phyloP scores from a whole-genome alignment of 2,113 vertebrate species.

The Tychaedon coryphoeus region DNA sequence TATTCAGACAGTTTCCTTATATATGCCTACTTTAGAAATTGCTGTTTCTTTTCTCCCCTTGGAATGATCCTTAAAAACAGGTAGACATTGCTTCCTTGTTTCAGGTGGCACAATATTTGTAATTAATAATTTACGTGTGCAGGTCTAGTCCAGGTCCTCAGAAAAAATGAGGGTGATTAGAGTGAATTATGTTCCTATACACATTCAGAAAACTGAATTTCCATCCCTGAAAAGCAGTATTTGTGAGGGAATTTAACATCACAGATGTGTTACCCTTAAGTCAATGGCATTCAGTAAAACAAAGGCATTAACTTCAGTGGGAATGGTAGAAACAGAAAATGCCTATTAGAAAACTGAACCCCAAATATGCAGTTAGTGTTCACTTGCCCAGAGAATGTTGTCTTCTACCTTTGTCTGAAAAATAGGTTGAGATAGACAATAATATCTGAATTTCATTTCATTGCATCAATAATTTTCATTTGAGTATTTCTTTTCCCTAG shows the following conservation, averaged over 20 bases:
- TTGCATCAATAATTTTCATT: constrained; percentile 27
- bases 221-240: not conserved
- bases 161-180: not conserved
- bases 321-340: not conserved
- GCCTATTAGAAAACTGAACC: not conserved
- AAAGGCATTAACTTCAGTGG: not conserved
- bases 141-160: not conserved
- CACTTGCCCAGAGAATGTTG: not conserved
- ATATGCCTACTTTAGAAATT: not conserved
- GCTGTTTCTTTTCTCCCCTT: not conserved
- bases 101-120: not conserved
- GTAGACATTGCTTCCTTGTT: not conserved
- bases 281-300: not conserved
- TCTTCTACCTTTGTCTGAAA: not conserved
- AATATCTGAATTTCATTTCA: not conserved
- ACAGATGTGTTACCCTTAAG: not conserved
- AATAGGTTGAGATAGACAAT: not conserved
- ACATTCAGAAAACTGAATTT: not conserved
- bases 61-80: not conserved
- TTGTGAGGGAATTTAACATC: not conserved
- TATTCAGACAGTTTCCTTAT: not conserved
- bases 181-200: not conserved
- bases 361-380: not conserved
- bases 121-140: not conserved
- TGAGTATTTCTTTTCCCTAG: constrained; percentile 4